phyloP scores from a whole-genome alignment of 2,888 invertebrate genomes.

The Heteromurus nitidus region DNA sequence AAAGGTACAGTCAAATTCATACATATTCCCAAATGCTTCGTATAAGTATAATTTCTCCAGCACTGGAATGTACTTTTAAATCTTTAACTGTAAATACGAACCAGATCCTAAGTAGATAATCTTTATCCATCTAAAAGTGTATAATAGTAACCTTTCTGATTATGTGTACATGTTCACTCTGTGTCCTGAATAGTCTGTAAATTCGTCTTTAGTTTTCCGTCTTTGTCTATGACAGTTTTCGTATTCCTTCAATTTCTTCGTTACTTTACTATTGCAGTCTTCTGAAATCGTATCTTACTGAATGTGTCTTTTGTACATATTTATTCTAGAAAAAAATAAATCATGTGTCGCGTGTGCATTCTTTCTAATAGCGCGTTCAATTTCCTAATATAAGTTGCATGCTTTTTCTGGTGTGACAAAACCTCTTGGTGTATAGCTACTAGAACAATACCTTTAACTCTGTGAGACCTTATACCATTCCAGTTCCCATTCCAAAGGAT shows the following conservation, averaged over 20 bases:
- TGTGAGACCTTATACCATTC: too few relatives aligned
- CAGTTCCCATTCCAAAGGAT: not conserved
- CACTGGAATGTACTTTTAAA: constrained; percentile 43
- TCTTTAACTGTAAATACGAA: not conserved
- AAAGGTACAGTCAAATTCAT: constrained; percentile 33
- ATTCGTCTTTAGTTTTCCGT: too few relatives aligned
- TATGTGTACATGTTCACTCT: not conserved
- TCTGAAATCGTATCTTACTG: not conserved
- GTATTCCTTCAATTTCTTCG: not conserved
- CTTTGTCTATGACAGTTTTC: too few relatives aligned
- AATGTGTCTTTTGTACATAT: not conserved
- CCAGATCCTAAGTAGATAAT: too few relatives aligned
- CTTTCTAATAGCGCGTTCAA: not conserved
- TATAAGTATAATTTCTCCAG: constrained; percentile 44
- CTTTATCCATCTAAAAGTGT: too few relatives aligned
- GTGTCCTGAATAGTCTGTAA: too few relatives aligned
- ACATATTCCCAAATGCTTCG: constrained; percentile 1
- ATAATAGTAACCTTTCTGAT: not conserved
- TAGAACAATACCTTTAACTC: too few relatives aligned
- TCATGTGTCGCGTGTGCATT: not conserved
- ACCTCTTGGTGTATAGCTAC: not conserved
- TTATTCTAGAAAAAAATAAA: not conserved
- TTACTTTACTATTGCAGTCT: not conserved
- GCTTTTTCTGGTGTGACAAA: constrained; percentile 3
- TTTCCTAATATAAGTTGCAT: constrained; percentile 10